Percentiles rank a stretch among this genome's conserved stretches.
phyloP scores from a whole-genome alignment of 2,797 vertebrate genomes.

The Erpetoichthys calabaricus region DNA sequence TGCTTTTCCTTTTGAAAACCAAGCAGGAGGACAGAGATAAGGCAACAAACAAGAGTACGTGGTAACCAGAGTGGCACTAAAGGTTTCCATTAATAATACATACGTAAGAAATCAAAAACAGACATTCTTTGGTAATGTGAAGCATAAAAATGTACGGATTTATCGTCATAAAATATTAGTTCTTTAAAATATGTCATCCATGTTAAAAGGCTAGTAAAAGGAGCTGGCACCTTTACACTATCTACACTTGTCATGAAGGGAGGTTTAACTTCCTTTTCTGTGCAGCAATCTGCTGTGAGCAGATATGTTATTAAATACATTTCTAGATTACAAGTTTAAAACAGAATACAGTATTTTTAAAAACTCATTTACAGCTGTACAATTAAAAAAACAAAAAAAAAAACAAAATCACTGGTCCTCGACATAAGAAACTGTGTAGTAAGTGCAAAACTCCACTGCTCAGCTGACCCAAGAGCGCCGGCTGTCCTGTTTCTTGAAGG shows the following conservation, averaged over 20 bases:
- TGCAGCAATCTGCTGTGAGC: slow-evolving; percentile 38
- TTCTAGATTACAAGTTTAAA: slow-evolving; percentile 59
- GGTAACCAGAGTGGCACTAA: slow-evolving; percentile 56
- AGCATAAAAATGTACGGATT: slow-evolving; percentile 43
- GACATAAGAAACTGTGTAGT: slow-evolving; percentile 35
- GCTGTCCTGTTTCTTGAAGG: slow-evolving; percentile 47
- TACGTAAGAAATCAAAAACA: slow-evolving; percentile 56
- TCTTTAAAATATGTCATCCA: slow-evolving; percentile 43
- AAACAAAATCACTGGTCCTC: slow-evolving; percentile 20
- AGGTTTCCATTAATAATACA: slow-evolving; percentile 41
- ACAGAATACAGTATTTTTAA: slow-evolving; percentile 43
- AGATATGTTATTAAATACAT: slow-evolving; percentile 28
- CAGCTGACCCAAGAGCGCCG: slow-evolving; percentile 44
- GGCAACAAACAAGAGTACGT: slow-evolving; percentile 21
- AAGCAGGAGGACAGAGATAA: slow-evolving; percentile 27
- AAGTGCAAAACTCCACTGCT: slow-evolving; percentile 50
- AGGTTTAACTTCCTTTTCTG: slow-evolving; percentile 55
- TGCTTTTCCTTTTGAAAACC: slow-evolving; percentile 26
- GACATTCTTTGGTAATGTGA: slow-evolving; percentile 91
- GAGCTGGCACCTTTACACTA: slow-evolving; percentile 46
- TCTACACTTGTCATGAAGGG: slow-evolving; percentile 30
- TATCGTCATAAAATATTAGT: slow-evolving; percentile 35
- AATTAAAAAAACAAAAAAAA: slow-evolving; percentile 33
- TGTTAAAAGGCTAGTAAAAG: slow-evolving; percentile 30
- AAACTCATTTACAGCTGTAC: slow-evolving; percentile 42